Percentiles rank a stretch among this genome's conserved stretches.
Conservation (phyloP, 2,797 vertebrate genomes). For the Pipistrellus kuhlii region DNA sequence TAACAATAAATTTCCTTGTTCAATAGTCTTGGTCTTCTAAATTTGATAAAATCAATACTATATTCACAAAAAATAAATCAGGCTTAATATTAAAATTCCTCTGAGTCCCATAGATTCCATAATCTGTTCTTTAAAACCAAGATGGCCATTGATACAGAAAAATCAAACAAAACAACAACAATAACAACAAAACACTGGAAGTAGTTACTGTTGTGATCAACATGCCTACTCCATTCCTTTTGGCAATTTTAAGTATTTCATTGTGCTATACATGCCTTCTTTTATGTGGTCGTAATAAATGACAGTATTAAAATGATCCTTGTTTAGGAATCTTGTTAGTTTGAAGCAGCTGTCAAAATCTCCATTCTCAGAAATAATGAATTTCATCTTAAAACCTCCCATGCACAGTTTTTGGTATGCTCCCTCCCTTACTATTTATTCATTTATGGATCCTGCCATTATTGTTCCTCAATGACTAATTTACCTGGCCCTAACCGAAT, state of each 20-base stretch:
- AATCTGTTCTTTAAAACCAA: slow-evolving; percentile 23
- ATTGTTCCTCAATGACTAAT: neutral
- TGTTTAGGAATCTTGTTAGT: slow-evolving; percentile 65
- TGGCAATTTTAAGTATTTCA: slow-evolving; percentile 66
- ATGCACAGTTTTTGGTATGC: slow-evolving; percentile 4
- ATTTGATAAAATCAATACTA: neutral
- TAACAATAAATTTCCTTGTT: slow-evolving; percentile 4
- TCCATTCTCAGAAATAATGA: slow-evolving; percentile 59
- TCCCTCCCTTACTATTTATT: slow-evolving; percentile 11
- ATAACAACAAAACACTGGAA: neutral
- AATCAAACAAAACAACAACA: neutral
- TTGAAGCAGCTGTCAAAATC: slow-evolving; percentile 73
- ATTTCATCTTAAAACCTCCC: slow-evolving; percentile 34
- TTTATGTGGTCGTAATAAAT: slow-evolving; percentile 69
- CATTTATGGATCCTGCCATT: neutral
- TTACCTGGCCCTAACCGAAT: neutral
- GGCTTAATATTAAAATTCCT: neutral
- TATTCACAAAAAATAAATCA: neutral
- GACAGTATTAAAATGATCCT: slow-evolving; percentile 68
- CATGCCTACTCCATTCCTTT: slow-evolving; percentile 37
- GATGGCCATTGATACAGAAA: neutral
- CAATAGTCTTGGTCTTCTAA: neutral
- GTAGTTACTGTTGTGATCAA: slow-evolving; percentile 13
- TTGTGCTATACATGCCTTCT: slow-evolving; percentile 60
- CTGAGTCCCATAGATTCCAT: neutral